Percentiles rank a stretch among this genome's conserved stretches.
Conservation (phyloP, 2,888 invertebrate genomes). For the Spisula subtruncata region DNA sequence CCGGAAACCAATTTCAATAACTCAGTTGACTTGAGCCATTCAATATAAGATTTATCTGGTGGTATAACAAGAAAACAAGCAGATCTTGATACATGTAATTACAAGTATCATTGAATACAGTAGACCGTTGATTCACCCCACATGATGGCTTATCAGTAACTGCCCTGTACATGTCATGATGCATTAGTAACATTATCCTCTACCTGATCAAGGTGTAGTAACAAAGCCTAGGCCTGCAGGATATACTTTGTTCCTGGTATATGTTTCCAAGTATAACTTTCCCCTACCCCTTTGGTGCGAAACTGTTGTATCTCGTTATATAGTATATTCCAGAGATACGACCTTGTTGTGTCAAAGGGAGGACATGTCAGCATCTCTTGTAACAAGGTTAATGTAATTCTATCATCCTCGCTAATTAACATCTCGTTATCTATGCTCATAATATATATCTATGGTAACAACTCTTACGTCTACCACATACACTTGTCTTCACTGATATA, state of each 20-base stretch:
- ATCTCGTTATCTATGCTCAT: background rate
- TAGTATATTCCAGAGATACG: no score
- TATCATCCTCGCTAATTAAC: constrained; percentile 15
- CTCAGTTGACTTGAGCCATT: no score
- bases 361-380: no score
- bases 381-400: background rate
- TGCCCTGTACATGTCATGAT: constrained; percentile 42
- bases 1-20: no score
- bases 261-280: no score
- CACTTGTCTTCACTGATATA: background rate
- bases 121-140: constrained; percentile 28
- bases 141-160: constrained; percentile 39
- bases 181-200: constrained; percentile 30
- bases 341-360: no score
- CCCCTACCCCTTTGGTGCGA: no score
- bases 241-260: constrained; percentile 14
- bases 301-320: no score
- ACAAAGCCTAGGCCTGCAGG: background rate
- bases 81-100: constrained; percentile 1
- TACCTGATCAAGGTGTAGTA: constrained; percentile 7
- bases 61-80: constrained; percentile 9
- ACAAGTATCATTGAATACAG: background rate
- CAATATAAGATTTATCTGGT: background rate
- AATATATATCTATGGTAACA: background rate
- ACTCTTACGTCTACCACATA: background rate